Evolutionary conservation across 2,888 invertebrate genomes (phyloP), one percentile per base, ranked within the genome.

Genomic region (Melieria picta): DNA sequence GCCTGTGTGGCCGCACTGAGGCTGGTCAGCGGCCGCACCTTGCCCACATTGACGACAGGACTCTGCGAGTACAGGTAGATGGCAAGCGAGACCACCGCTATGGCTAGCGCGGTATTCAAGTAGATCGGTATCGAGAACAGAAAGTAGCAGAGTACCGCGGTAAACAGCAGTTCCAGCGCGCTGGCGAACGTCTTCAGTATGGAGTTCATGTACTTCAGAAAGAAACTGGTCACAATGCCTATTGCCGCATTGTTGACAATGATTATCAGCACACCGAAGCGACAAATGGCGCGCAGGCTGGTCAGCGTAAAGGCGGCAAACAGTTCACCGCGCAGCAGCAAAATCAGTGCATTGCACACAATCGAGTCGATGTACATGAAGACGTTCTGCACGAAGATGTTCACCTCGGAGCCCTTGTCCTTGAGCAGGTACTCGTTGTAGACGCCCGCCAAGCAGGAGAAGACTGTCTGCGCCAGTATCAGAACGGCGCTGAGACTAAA

Each of bases 281-380:
- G 89, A 73, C 90, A 88, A 55, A 94, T 88, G 50, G 90, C 88
- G 48, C 86, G 80, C 45, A 93, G 84, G 77, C 89, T 88, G 0
- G 88, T 84, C 16, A 88, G 83, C 1, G 90, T 88, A 78, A 95
- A 91, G 11, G 93, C 90, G 45, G 88, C 88, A 0, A 87, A 73
- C 0, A 93, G 80, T 79, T 93, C 90, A 0, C 93, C 94, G 82
- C 92, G 91, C 5, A 90, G 83, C 66, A 91, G 78, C 58, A 97
- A 88, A 72, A 96, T 88, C 4, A 91, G 85, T n/a, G 92, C 85
- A 86, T 97, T 98, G 84, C 96, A 97, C n/a, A 96, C 82, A 75
- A 98, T 96, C 5, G 97, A 97, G 86, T 98, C 96, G 46, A 96
- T 83, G 85, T 98, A 98, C 96, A 98, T 97, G 81, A 96, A 98